phyloP scores from a whole-genome alignment of 2,113 vertebrate genomes.

The Hemicordylus capensis region DNA sequence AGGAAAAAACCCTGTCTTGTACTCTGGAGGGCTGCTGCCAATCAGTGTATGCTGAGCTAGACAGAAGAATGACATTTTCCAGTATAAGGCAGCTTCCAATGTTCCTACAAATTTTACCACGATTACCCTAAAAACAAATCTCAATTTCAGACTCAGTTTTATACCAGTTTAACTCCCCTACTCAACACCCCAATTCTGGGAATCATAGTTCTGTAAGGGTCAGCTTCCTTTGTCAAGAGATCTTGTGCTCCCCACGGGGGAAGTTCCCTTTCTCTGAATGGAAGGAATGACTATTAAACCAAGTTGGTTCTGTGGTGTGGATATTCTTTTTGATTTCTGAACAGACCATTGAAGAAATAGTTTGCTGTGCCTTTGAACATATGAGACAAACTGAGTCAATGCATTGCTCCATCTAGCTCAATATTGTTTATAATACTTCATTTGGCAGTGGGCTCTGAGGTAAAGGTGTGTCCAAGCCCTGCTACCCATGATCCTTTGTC shows the following conservation, averaged over 20 bases:
- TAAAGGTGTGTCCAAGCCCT: no score
- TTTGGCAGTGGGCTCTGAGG: no score
- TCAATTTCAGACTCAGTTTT: no score
- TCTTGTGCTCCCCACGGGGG: background rate
- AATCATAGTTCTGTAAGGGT: background rate
- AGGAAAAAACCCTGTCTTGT: no score
- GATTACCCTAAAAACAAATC: no score
- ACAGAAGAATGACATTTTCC: no score
- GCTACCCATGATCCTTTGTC: no score
- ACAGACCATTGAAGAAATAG: background rate
- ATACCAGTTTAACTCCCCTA: background rate
- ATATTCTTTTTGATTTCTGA: background rate
- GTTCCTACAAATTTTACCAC: no score
- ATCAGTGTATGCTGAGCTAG: no score
- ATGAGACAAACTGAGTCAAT: background rate
- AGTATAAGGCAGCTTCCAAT: no score
- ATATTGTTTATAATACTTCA: no score
- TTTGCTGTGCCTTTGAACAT: background rate
- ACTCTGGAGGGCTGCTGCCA: no score
- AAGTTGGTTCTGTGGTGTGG: background rate
- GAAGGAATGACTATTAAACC: background rate
- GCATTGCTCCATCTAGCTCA: fast-evolving
- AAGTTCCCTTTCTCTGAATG: background rate
- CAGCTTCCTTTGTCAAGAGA: background rate
- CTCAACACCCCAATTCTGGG: background rate